Percentiles rank a stretch among this genome's conserved stretches.
Evolutionary conservation across 2,888 invertebrate genomes (phyloP).

Genomic region (Gisinianus flammeolus): DNA sequence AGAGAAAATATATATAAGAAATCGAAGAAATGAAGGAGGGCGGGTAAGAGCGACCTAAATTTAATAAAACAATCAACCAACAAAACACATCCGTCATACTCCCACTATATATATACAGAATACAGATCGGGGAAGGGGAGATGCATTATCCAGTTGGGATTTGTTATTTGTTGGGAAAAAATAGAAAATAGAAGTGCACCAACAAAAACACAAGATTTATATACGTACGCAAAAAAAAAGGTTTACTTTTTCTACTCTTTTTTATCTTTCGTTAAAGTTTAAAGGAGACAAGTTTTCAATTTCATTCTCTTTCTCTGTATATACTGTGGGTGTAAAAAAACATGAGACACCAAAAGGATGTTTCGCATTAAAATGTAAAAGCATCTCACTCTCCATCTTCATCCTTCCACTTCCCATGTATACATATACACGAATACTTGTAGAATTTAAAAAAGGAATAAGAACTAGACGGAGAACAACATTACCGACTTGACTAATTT

Average conservation of each 20-base stretch:
- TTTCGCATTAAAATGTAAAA: constrained; percentile 5
- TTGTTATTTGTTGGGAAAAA: too few species aligned
- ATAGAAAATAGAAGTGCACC: neutral
- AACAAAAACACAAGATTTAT: too few species aligned
- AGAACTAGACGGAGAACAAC: too few species aligned
- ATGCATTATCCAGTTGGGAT: too few species aligned
- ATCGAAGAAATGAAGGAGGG: constrained; percentile 4
- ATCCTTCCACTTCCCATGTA: neutral
- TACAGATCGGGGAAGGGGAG: too few species aligned
- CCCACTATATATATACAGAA: neutral
- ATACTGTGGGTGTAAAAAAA: neutral
- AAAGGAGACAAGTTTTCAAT: neutral
- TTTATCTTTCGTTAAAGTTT: neutral
- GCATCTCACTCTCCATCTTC: neutral
- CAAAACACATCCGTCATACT: neutral
- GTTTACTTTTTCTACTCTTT: neutral
- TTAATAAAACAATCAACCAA: neutral
- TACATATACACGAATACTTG: neutral
- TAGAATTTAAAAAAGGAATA: too few species aligned
- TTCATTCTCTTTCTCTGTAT: neutral
- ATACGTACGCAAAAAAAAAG: neutral
- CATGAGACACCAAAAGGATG: neutral
- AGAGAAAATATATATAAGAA: neutral
- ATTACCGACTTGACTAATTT: neutral
- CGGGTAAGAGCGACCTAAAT: neutral